These are phyloP conservation scores for Crotalus horridus DNA, from an alignment of 2,113 vertebrate species.

Conservation along the genomic window DNA sequence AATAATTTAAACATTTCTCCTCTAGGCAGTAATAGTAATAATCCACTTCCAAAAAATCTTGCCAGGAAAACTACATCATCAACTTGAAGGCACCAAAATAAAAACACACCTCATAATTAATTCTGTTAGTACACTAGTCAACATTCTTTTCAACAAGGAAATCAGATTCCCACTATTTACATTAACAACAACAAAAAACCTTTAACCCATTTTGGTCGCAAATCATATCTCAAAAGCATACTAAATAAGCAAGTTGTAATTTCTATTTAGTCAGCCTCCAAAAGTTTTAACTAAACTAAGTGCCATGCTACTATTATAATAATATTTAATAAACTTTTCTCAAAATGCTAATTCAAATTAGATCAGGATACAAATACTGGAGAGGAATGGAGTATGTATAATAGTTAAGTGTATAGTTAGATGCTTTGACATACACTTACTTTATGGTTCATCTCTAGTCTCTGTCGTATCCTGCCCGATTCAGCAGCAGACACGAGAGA, in stretches of 20 bases:
- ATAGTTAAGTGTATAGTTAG: constrained; percentile 36
- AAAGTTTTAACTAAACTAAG: neutral
- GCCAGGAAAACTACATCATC: neutral
- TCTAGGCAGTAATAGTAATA: neutral
- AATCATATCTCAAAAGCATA: neutral
- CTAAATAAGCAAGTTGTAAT: neutral
- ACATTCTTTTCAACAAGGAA: neutral
- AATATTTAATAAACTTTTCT: neutral
- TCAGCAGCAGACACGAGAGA: constrained; percentile 80
- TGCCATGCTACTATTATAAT: neutral
- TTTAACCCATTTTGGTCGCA: neutral
- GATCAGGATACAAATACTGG: neutral
- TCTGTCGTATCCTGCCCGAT: constrained; percentile 71
- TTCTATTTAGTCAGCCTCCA: neutral
- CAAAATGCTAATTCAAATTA: neutral
- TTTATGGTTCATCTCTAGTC: constrained; percentile 67
- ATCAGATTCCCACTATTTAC: neutral
- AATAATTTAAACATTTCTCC: neutral
- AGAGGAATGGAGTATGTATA: neutral
- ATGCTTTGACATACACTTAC: constrained; percentile 59
- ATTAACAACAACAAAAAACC: neutral
- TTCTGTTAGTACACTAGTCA: neutral
- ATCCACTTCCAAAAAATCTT: neutral
- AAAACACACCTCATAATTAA: neutral
- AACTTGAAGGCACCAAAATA: neutral